Evolutionary conservation across 2,113 vertebrate genomes (phyloP), one percentile per base, ranked within the genome.

Genomic region (Cinclus mexicanus): DNA sequence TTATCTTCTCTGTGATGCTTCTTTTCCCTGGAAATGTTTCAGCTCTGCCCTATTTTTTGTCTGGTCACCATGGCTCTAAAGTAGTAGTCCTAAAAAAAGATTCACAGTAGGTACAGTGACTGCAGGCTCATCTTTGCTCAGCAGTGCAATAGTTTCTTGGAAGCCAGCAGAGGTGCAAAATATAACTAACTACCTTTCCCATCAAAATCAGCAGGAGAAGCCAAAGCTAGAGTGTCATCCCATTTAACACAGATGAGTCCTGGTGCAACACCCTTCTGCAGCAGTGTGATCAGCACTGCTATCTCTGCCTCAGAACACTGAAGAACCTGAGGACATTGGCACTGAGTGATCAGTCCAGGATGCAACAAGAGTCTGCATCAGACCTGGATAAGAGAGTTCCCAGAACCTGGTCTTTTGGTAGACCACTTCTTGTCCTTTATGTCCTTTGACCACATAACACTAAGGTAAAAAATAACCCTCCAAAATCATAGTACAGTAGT

Each of bases 41-140:
- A 95, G 81, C 76, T 91, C 37, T 92, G 87, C 64, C 71, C 89
- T 95, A 87, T 71, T 94, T 97, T 89, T 89, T 29, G 44, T 46
- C 87, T 76, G 77, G 91, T 92, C 95, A 95, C 91, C 86, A 74
- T 33, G 7, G 71, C 76, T 94, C 63, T 83, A 74, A 95, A 56
- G 89, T 89, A 90, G 95, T 52, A 86, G 83, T 81, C 76, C 93
- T 93, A 97, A 96, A 93, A 97, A 92, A 94, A 96, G 94, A 64
- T 94, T 67, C 95, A 67, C 86, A 92, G 93, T 95, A 90, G 94
- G 95, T 81, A 69, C 68, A 83, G 80, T 2, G 21, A 81, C 79
- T 89, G 80, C 93, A 83, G 72, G 61, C 89, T 95, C 94, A 90
- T 96, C 88, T 92, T 77, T 92, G 90, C 92, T 92, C 94, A 90